Evolutionary conservation across 1,140 invertebrate genomes (phyloP), one percentile per base, ranked within the genome.

Genomic region (Pogonognathellus flavescens): DNA sequence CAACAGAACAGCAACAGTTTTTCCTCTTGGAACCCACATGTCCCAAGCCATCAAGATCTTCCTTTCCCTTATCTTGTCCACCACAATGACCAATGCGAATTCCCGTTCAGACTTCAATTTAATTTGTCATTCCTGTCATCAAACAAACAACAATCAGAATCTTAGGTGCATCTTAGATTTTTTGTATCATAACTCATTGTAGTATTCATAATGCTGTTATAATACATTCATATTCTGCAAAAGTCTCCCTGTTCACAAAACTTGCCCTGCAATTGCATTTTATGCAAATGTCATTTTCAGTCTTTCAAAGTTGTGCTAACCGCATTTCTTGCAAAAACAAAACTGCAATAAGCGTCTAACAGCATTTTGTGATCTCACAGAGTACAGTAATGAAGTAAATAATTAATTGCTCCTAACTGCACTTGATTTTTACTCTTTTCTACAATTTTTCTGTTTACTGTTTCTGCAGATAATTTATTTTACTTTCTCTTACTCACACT

Each of bases 11-110:
- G 55, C 50, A 81, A 55, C 50, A 55, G 80, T 81, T 81, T 52
- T 81, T 81, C 80, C 80, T 81, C 80, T 81, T 81, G 80, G 50
- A 81, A 81, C 53, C 80, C 80, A 81, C 80, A 81, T 81, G 80
- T 53, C 80, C 80, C 80, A 55, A 81, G 80, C 70, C 70, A 81
- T 81, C 50, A 81, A 81, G 16, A 81, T 53, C 52, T 50, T 76
- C 41, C 31, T 18, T 50, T 41, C 70, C 70, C 70, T 76, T 76
- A 50, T 76, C 70, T 76, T 76, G 70, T 76, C 70, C 31, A 11
- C 70, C 70, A 76, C 70, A 76, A 76, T 76, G 70, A 76, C 70
- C 70, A 76, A 76, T 76, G 70, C 41, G 70, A 76, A 76, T 76
- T 76, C 70, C 70, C 70, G 70, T 76, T 76, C 70, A 76, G 25